These are phyloP conservation scores for Brachypteracias leptosomus DNA, from an alignment of 2,113 vertebrate species.

Conservation along the genomic window DNA sequence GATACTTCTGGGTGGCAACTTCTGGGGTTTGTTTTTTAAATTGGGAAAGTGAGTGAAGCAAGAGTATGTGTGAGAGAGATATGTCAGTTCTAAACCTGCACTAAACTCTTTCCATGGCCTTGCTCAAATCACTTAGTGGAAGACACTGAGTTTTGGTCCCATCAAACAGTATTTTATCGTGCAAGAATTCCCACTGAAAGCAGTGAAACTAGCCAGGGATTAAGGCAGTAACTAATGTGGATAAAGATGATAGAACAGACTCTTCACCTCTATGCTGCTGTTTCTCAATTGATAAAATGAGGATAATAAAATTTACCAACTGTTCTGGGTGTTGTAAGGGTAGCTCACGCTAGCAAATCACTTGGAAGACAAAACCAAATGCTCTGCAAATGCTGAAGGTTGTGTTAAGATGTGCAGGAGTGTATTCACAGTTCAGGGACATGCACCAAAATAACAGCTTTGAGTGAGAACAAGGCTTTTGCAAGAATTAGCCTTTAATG, in stretches of 20 bases:
- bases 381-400: background rate
- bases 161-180: background rate
- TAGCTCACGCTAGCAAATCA: background rate
- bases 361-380: background rate
- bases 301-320: background rate
- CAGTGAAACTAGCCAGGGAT: background rate
- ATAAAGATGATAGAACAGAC: background rate
- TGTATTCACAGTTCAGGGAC: background rate
- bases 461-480: background rate
- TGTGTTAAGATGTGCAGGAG: background rate
- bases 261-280: background rate
- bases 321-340: background rate
- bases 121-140: background rate
- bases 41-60: background rate
- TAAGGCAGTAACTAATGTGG: background rate
- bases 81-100: background rate
- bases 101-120: background rate
- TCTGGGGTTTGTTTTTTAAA: background rate
- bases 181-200: background rate
- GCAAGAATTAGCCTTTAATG: background rate
- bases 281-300: constrained; percentile 4
- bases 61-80: background rate
- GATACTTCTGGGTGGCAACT: background rate
- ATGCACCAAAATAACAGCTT: background rate
- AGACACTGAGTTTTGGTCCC: background rate